Base-by-base conservation (phyloP, 2,888 invertebrate species). In the Rhingia rostrata region DNA sequence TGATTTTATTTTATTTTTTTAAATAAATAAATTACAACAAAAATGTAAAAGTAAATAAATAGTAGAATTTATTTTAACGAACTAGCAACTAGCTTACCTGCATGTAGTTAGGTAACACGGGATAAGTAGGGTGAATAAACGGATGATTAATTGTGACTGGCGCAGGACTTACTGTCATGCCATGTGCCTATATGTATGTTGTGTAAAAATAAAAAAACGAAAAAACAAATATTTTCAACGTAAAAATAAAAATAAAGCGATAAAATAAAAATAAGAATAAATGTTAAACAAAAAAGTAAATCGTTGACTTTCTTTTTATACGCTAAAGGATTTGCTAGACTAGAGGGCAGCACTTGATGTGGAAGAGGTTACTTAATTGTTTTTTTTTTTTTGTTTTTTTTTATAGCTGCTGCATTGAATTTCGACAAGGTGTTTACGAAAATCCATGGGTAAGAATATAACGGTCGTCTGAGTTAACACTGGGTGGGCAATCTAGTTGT, bases 131-230 rank as follows among this genome's bases (percentile, higher is more conserved):
- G 89, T 92, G 92, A 90, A 91, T 89, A 91, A 90, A 92, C 91
- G 91, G 91, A 91, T 92, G 91, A 90, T 91, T 92, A 89, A 92
- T 91, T 90, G 92, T 92, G 92, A 92, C 91, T 90, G 92, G 92
- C 91, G 92, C 91, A 90, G 92, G 92, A 91, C 91, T 91, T 89
- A 92, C 91, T 87, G 91, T 92, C 91, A 92, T 92, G 90, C 92
- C 92, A 90, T 92, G 92, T 90, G 92, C 92, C 92, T 92, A 90
- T 86, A 87, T 87, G 64, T 81, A 82, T 86, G 83, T 64, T 86
- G 86, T 85, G 22, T 41, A 60, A 86, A 88, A 81, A 81, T 66
- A 83, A 80, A 49, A n/a, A 78, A 88, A 77, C 64, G 49, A 81
- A 54, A 84, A 82, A 78, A 83, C 82, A 54, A 86, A 83, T 83